Evolutionary conservation across 1,140 invertebrate species (phyloP).

Genomic region (Streblospio benedicti): DNA sequence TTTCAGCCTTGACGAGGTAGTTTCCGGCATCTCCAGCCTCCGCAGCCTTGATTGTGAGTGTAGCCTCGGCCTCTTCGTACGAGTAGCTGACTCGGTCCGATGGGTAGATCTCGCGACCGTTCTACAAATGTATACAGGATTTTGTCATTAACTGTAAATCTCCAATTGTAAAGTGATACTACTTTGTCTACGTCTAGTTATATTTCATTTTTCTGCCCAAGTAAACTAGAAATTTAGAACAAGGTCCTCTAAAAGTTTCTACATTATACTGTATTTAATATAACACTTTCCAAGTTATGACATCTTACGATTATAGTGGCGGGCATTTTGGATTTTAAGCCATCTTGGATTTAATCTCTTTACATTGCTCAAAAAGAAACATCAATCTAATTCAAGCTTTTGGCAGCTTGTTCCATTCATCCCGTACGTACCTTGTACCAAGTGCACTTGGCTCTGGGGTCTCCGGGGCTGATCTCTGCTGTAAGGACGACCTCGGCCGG

Average conservation of each 20-base stretch:
- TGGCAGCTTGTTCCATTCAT: no score
- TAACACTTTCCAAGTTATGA: background rate
- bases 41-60: slow-evolving; percentile 38
- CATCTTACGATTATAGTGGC: no score
- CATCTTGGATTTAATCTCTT: no score
- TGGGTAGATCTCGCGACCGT: slow-evolving; percentile 8
- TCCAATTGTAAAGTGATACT: background rate
- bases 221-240: background rate
- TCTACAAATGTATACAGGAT: no score
- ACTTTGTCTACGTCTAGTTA: background rate
- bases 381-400: no score
- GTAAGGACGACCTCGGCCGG: slow-evolving; percentile 30
- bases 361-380: no score
- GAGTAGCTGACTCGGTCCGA: slow-evolving; percentile 31
- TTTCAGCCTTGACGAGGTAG: slow-evolving; percentile 36
- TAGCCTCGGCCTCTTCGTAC: slow-evolving; percentile 37
- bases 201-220: background rate
- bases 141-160: background rate
- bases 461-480: slow-evolving; percentile 31
- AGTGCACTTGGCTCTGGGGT: slow-evolving; percentile 31
- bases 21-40: slow-evolving; percentile 36
- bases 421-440: no score
- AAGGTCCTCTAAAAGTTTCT: background rate
- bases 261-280: background rate
- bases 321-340: no score